Base-by-base conservation (phyloP, 2,797 vertebrate genomes). In the Myiothlypis coronata region DNA sequence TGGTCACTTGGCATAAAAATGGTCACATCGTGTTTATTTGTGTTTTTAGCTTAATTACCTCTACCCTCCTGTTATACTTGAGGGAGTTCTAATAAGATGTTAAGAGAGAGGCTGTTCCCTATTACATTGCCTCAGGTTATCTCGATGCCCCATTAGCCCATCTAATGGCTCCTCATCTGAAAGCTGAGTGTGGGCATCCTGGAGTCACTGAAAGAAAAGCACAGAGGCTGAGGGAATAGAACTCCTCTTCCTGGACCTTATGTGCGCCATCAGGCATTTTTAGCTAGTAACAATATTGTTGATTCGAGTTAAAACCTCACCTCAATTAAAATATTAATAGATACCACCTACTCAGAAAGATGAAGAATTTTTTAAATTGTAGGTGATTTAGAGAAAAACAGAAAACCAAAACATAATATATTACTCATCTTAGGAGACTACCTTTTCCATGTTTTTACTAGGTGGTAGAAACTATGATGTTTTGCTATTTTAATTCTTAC, bases 131-230 rank as follows among this genome's bases (percentile, higher is more conserved):
- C 95, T 96, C 84, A 39, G 76, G 96, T 97, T 97, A 98, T 92
- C 90, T 96, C 87, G 69, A 96, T 90, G 95, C 95, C 95, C 97
- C 97, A 98, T 98, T 98, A 98, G 97, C 93, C 94, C 50, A 59
- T 95, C 79, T 97, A 97, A 98, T 96, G 95, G 90, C 75, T 97
- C 96, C 93, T 91, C 92, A 93, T 91, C 96, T 95, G 89, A 84
- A 83, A 93, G 89, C 91, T 94, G 47, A 26, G 47, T 14, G 41
- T 35, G 83, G 69, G 44, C 20, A 1, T 91, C 96, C 83, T 55
- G n/a, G 80, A 97, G 83, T 89, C 96, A 93, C 80, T 39, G 61
- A 96, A 95, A 94, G 69, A 89, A 94, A 83, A 78, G 63, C 75
- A 86, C 11, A 55, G 69, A 88, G 87, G 41, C 71, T 72, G 44